A percentile compares a stretch with the other conserved stretches of the same genome.
Conservation (phyloP, 2,113 vertebrate genomes). For the Sinocyclocheilus grahami region DNA sequence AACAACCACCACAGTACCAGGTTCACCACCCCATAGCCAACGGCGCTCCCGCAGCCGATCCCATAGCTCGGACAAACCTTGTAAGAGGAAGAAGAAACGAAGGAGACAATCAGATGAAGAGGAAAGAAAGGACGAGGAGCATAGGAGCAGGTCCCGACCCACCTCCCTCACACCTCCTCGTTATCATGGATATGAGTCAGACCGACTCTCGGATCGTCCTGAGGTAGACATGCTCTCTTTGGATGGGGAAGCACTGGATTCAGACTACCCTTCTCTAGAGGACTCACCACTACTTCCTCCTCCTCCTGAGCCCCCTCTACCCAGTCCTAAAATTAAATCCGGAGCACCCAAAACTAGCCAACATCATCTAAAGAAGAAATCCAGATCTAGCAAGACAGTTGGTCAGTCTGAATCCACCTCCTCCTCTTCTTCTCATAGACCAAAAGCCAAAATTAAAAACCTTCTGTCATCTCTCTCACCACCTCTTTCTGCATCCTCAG, state of each 20-base stretch:
- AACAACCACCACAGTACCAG: constrained; percentile 72
- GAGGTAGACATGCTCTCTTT: constrained; percentile 75
- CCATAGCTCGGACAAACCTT: constrained; percentile 72
- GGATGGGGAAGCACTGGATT: constrained; percentile 80
- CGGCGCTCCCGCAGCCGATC: constrained; percentile 64
- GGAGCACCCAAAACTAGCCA: constrained; percentile 61
- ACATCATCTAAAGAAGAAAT: constrained; percentile 73
- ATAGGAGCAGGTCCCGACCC: constrained; percentile 61
- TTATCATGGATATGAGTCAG: constrained; percentile 74
- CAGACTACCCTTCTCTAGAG: constrained; percentile 79
- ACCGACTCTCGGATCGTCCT: constrained; percentile 73
- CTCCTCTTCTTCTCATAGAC: constrained; percentile 62
- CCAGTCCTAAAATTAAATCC: constrained; percentile 69
- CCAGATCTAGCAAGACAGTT: constrained; percentile 70
- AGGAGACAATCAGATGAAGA: constrained; percentile 66
- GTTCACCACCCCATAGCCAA: constrained; percentile 63
- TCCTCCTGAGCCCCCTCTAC: constrained; percentile 63
- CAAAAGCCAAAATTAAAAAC: constrained; percentile 69
- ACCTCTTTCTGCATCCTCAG: constrained; percentile 56
- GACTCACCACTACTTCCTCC: constrained; percentile 72
- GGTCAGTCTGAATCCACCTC: constrained; percentile 65
- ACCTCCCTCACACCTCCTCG: constrained; percentile 64
- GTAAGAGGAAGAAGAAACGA: constrained; percentile 76
- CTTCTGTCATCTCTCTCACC: constrained; percentile 66
- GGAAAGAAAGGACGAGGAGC: constrained; percentile 73